These are phyloP conservation scores for Epistrophe eligans DNA, from an alignment of 2,888 invertebrate genomes.

Conservation along the genomic window DNA sequence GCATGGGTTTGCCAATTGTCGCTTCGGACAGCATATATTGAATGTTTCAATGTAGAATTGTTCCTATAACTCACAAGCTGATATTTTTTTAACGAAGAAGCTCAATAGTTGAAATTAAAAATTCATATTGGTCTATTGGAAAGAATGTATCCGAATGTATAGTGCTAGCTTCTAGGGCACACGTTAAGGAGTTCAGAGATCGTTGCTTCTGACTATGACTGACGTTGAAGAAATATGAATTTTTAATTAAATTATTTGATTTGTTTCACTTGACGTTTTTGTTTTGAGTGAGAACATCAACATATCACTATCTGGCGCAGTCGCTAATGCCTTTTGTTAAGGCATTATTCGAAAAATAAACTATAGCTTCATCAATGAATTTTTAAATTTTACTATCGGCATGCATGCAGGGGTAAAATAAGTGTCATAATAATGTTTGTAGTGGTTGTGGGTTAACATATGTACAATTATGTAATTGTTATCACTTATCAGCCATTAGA, in stretches of 20 bases:
- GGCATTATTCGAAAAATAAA: not conserved
- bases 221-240: not conserved
- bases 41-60: conserved; percentile 14
- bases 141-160: conserved; percentile 7
- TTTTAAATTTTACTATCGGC: too few relatives aligned
- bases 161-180: not conserved
- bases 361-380: not conserved
- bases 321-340: not conserved
- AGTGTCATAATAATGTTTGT: not conserved
- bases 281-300: not conserved
- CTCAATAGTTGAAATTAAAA: conserved; percentile 53
- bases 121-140: conserved; percentile 39
- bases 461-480: too few relatives aligned
- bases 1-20: conserved; percentile 60
- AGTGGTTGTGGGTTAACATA: not conserved
- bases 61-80: not conserved
- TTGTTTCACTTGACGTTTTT: not conserved
- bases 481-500: not conserved
- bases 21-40: not conserved
- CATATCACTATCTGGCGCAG: not conserved
- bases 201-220: not conserved
- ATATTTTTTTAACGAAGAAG: not conserved
- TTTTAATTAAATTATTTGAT: conserved; percentile 17
- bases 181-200: conserved; percentile 25
- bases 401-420: not conserved